phyloP scores from a whole-genome alignment of 92 coral and sea anemone genomes.

The Heteractis magnifica region DNA sequence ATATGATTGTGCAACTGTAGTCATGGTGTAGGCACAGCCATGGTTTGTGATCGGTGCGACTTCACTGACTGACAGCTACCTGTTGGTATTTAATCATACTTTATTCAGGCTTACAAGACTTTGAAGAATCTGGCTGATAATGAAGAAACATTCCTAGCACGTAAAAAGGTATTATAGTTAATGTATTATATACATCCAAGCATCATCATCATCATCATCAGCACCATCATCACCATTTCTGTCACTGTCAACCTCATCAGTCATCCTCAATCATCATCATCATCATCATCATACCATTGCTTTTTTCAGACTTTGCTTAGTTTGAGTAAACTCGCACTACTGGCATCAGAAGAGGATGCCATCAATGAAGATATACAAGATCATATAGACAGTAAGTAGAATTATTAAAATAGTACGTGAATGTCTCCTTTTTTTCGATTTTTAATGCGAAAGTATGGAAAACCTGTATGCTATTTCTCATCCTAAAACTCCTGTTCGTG shows the following conservation, averaged over 20 bases:
- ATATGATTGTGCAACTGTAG: no score
- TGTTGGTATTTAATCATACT: no score
- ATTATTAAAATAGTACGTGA: neutral
- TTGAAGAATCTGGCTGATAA: constrained; percentile 72
- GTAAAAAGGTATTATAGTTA: constrained; percentile 70
- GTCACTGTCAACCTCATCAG: neutral
- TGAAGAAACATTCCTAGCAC: constrained; percentile 62
- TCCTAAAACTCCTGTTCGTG: no score
- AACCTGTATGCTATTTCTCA: no score
- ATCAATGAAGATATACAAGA: constrained; percentile 33
- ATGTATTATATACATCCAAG: no score
- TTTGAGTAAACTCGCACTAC: constrained; percentile 80
- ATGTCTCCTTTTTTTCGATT: no score
- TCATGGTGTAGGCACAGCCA: no score
- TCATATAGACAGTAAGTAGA: constrained; percentile 15
- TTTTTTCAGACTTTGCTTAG: constrained; percentile 73
- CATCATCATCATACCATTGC: neutral
- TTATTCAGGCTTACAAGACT: constrained; percentile 76
- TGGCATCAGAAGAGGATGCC: constrained; percentile 63
- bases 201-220: no score
- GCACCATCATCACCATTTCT: neutral
- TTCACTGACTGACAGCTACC: constrained; percentile 70
- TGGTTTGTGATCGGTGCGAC: constrained; percentile 30
- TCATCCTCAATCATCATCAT: neutral
- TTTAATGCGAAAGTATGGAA: no score